Conservation (phyloP, 2,888 invertebrate species). For the Catocala fraxini region DNA sequence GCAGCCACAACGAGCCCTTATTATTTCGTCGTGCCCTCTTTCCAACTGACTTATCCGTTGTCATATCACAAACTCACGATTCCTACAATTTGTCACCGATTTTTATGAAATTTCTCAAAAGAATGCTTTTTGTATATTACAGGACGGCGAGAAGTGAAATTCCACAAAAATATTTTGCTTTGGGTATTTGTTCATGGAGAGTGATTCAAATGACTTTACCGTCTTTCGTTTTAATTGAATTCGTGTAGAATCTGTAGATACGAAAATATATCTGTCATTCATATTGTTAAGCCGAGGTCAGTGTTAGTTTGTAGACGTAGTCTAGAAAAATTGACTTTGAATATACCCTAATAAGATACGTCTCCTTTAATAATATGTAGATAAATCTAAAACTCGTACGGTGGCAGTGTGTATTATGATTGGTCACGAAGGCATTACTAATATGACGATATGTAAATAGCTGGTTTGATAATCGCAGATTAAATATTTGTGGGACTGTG, state of each 20-base stretch:
- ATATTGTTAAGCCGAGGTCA: too few species aligned
- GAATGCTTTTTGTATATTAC: slow-evolving; percentile 21
- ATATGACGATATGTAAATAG: too few species aligned
- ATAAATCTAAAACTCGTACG: too few species aligned
- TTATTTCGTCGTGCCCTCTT: slow-evolving; percentile 35
- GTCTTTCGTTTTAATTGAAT: not conserved
- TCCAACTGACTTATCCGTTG: slow-evolving; percentile 41
- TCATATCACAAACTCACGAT: slow-evolving; percentile 48
- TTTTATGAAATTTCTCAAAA: slow-evolving; percentile 45
- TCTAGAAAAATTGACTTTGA: too few species aligned
- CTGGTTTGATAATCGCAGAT: too few species aligned
- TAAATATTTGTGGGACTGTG: too few species aligned
- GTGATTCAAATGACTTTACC: not conserved
- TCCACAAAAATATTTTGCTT: slow-evolving; percentile 24
- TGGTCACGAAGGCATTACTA: too few species aligned
- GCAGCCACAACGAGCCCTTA: slow-evolving; percentile 32
- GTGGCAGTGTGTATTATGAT: too few species aligned
- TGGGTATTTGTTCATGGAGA: not conserved
- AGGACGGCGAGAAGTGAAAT: slow-evolving; percentile 9
- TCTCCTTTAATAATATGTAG: too few species aligned
- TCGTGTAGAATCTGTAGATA: not conserved
- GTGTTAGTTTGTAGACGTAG: too few species aligned
- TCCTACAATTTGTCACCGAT: slow-evolving; percentile 48
- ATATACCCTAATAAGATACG: too few species aligned
- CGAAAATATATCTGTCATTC: not conserved